Evolutionary conservation across 2,113 vertebrate species (phyloP).

Genomic region (Aplodontia rufa): DNA sequence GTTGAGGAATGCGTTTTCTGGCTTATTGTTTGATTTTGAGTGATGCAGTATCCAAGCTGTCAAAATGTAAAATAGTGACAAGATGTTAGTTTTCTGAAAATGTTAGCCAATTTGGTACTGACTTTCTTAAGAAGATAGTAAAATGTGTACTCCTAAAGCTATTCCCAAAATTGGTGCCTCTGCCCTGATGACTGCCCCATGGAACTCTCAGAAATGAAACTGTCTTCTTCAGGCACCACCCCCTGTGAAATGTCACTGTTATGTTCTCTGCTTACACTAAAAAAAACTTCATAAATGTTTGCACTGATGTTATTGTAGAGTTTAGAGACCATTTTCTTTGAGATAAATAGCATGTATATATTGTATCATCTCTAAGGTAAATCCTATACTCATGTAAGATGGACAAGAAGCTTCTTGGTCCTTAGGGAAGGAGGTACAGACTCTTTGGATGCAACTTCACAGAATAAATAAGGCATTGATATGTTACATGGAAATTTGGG

Average conservation of each 20-base stretch:
- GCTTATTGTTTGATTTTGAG: conserved; percentile 47
- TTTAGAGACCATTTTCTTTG: conserved; percentile 37
- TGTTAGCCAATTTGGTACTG: not conserved
- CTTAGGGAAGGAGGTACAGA: not conserved
- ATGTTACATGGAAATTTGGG: conserved; percentile 1
- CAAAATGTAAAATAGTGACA: conserved; percentile 48
- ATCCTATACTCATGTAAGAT: not conserved
- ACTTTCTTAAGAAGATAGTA: not conserved
- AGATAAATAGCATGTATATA: not conserved
- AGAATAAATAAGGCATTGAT: not conserved
- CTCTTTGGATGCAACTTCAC: not conserved
- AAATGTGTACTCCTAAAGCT: not conserved
- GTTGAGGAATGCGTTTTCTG: conserved; percentile 35
- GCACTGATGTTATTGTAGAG: not conserved
- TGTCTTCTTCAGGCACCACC: not conserved
- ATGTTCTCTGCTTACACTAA: not conserved
- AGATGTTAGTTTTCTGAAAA: not conserved
- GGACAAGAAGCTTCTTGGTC: not conserved
- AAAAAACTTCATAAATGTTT: not conserved
- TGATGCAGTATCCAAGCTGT: conserved; percentile 32
- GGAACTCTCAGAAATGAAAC: conserved; percentile 1
- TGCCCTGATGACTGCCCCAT: not conserved
- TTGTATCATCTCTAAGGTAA: conserved; percentile 6
- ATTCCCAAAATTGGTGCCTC: conserved; percentile 2
- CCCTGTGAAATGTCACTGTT: conserved; percentile 2